These are phyloP conservation scores for Trichonephila clavata DNA, from an alignment of 1,140 invertebrate species.

Conservation along the genomic window DNA sequence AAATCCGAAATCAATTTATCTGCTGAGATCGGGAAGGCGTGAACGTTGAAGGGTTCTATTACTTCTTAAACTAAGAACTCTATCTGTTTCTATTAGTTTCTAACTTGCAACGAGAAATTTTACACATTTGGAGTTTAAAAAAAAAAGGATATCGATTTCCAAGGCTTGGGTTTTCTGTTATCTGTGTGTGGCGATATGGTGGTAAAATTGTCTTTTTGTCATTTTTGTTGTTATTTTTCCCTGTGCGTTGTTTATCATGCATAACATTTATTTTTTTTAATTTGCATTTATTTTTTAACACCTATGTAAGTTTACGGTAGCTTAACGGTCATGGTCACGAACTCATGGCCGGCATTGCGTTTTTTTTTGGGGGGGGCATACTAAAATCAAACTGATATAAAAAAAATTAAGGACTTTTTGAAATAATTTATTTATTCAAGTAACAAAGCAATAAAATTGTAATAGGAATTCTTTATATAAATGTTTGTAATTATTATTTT, in stretches of 20 bases:
- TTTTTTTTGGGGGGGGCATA: too few relatives aligned
- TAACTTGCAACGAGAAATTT: conserved; percentile 8
- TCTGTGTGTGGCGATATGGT: background rate
- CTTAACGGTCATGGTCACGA: too few relatives aligned
- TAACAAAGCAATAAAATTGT: too few relatives aligned
- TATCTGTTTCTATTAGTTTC: conserved; percentile 11
- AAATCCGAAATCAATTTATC: conserved; percentile 71
- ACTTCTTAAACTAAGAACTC: background rate
- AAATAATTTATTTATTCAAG: too few relatives aligned
- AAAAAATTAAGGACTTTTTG: too few relatives aligned
- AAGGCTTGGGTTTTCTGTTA: background rate
- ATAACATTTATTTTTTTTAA: background rate
- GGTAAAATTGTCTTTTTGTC: background rate
- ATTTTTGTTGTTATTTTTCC: background rate
- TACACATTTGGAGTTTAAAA: background rate
- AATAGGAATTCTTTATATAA: too few relatives aligned
- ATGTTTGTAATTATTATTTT: too few relatives aligned
- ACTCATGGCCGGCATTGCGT: too few relatives aligned
- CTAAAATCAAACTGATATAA: too few relatives aligned
- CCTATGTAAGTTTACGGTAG: too few relatives aligned
- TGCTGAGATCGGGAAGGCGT: conserved; percentile 9
- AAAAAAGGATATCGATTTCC: background rate
- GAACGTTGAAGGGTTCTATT: background rate
- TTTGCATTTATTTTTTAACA: too few relatives aligned
- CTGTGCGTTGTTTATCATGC: background rate